Evolutionary conservation across 2,113 vertebrate species (phyloP).

Genomic region (Tinamus guttatus): DNA sequence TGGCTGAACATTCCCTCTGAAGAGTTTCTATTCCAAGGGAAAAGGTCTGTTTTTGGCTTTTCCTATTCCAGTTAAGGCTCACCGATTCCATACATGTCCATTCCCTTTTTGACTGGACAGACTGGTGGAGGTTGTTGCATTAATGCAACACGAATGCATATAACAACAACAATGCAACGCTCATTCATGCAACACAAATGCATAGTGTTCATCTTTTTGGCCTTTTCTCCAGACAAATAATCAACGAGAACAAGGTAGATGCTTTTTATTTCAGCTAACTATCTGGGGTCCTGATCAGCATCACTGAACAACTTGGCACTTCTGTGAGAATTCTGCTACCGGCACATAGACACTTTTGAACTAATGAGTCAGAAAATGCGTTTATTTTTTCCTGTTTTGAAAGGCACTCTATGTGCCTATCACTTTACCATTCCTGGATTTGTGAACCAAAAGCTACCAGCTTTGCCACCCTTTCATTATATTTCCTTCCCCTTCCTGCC

Average conservation of each 20-base stretch:
- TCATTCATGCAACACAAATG: neutral
- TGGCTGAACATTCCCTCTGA: neutral
- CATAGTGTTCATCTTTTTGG: neutral
- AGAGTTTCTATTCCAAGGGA: neutral
- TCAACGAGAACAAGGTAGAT: neutral
- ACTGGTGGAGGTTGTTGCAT: neutral
- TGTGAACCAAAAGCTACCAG: neutral
- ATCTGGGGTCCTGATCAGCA: neutral
- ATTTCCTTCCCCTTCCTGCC: neutral
- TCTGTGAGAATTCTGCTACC: neutral
- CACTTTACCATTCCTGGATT: neutral
- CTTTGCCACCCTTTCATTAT: neutral
- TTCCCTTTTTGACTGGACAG: neutral
- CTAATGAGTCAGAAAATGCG: too few species aligned
- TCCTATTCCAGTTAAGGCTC: neutral
- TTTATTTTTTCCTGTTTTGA: neutral
- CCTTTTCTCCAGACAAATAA: neutral
- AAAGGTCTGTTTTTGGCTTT: neutral
- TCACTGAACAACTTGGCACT: neutral
- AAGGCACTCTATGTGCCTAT: neutral
- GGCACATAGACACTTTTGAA: neutral
- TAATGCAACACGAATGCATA: neutral
- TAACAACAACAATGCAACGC: neutral
- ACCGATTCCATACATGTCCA: neutral
- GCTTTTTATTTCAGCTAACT: neutral